Percentiles rank a stretch among this genome's conserved stretches.
Conservation (phyloP, 2,888 invertebrate genomes). For the Cephus nigrinus region DNA sequence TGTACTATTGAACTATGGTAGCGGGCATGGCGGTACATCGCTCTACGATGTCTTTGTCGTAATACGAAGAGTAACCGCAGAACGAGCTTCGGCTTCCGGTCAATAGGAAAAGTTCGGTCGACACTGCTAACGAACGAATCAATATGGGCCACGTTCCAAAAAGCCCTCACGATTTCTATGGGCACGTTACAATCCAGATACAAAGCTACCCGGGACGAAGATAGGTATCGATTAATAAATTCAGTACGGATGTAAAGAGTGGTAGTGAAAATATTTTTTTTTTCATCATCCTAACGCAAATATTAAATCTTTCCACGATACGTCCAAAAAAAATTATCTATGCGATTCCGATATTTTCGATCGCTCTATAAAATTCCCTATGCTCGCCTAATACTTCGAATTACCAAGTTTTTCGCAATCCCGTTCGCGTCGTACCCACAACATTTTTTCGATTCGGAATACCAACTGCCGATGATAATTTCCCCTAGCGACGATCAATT, state of each 20-base stretch:
- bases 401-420: neutral
- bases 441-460: neutral
- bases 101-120: constrained; percentile 23
- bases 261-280: neutral
- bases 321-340: neutral
- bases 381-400: neutral
- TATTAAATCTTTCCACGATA: no score
- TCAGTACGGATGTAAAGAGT: neutral
- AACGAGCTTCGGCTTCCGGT: neutral
- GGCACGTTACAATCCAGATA: neutral
- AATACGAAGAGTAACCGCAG: neutral
- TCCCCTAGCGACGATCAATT: neutral
- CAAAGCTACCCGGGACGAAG: neutral
- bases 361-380: neutral
- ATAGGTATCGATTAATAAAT: neutral
- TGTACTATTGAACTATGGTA: neutral
- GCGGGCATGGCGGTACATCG: neutral
- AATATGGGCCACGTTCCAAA: constrained; percentile 27
- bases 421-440: no score
- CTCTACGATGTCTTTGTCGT: neutral
- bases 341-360: neutral
- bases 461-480: neutral
- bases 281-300: no score
- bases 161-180: constrained; percentile 16
- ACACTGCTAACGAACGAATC: constrained; percentile 19